These are phyloP conservation scores for Trachelus stipa DNA, from an alignment of 2,888 invertebrate genomes.

Conservation along the genomic window DNA sequence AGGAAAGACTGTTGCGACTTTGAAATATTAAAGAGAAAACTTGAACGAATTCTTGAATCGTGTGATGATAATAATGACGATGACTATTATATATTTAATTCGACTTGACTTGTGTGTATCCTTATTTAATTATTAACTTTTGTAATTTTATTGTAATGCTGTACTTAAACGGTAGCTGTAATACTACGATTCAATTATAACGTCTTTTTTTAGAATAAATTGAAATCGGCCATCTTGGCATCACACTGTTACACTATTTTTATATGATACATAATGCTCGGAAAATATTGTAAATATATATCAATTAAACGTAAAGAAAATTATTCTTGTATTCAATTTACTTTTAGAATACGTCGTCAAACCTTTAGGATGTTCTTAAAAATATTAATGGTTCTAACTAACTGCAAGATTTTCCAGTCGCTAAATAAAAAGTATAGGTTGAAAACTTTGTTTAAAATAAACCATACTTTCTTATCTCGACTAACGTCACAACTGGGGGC, in stretches of 20 bases:
- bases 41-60: constrained; percentile 16
- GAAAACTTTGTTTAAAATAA: not conserved
- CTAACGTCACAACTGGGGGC: not conserved
- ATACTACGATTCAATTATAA: constrained; percentile 22
- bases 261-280: constrained; percentile 42
- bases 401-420: not conserved
- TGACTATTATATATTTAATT: constrained; percentile 33
- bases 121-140: constrained; percentile 40
- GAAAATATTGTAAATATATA: constrained; percentile 50
- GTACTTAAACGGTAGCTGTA: constrained; percentile 19
- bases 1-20: not conserved
- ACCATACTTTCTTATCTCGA: not conserved
- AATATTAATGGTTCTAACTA: not conserved
- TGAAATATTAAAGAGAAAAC: not conserved
- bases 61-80: constrained; percentile 5
- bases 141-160: constrained; percentile 23
- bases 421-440: not conserved
- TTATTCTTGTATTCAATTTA: not conserved
- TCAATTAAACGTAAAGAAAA: constrained; percentile 42
- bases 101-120: constrained; percentile 33
- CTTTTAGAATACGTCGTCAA: not conserved
- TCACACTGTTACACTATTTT: constrained; percentile 39
- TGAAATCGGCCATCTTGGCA: constrained; percentile 25
- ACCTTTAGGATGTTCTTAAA: not conserved
- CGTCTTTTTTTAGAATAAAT: constrained; percentile 18